These are phyloP conservation scores for Dallia pectoralis DNA, from an alignment of 2,797 vertebrate genomes.

Conservation along the genomic window DNA sequence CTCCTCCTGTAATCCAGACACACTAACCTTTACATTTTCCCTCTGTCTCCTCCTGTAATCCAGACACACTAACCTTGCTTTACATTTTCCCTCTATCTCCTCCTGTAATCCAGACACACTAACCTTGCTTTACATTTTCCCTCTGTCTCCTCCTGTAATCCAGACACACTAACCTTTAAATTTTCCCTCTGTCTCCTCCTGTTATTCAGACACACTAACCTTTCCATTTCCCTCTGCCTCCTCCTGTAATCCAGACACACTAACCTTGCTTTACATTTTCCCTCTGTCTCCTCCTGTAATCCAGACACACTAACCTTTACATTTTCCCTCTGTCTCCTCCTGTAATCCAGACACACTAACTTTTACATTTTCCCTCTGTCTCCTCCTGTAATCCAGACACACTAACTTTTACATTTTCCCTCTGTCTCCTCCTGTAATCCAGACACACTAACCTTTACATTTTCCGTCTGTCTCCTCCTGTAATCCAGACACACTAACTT, in stretches of 20 bases:
- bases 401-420: conserved; percentile 39
- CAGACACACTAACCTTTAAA: conserved; percentile 47
- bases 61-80: conserved; percentile 50
- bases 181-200: conserved; percentile 21
- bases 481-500: conserved; percentile 50
- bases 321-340: conserved; percentile 15
- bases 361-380: conserved; percentile 20
- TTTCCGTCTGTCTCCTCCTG: conserved; percentile 13
- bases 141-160: conserved; percentile 31
- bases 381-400: conserved; percentile 38
- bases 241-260: conserved; percentile 42
- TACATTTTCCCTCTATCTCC: conserved; percentile 16
- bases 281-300: conserved; percentile 28
- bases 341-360: conserved; percentile 51
- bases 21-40: conserved; percentile 41
- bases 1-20: conserved; percentile 37
- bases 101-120: conserved; percentile 45
- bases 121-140: conserved; percentile 36
- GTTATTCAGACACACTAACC: conserved; percentile 51
- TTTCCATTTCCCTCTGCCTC: conserved; percentile 24
- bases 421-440: conserved; percentile 36
- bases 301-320: conserved; percentile 49
- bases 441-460: conserved; percentile 46
- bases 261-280: conserved; percentile 40
- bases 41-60: conserved; percentile 31